A percentile compares a stretch with the other conserved stretches of the same genome.
Conservation (phyloP, 2,888 invertebrate genomes). For the Deladenus siricidicola region DNA sequence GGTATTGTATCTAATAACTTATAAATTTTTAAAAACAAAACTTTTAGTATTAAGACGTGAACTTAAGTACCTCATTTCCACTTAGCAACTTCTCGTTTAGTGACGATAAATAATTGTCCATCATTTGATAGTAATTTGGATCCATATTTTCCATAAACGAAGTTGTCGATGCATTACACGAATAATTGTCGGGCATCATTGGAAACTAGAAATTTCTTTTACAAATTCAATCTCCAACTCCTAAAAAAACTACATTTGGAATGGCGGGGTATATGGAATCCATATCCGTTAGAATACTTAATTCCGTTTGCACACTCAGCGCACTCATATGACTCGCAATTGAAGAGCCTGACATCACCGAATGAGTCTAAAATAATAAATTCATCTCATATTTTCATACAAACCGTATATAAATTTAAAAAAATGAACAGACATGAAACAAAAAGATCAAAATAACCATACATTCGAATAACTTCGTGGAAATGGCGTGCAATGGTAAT, state of each 20-base stretch:
- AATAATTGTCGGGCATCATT: not conserved
- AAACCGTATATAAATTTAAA: no score
- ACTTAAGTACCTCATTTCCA: not conserved
- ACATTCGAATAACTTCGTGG: not conserved
- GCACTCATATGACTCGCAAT: not conserved
- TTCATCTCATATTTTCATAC: no score
- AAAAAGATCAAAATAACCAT: not conserved
- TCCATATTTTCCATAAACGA: slow-evolving; percentile 8
- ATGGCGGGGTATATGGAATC: not conserved
- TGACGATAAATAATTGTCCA: not conserved
- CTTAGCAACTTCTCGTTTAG: not conserved
- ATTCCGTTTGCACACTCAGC: slow-evolving; percentile 7
- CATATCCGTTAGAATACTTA: slow-evolving; percentile 3
- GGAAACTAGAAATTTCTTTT: not conserved
- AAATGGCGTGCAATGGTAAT: slow-evolving; percentile 1
- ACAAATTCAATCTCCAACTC: no score
- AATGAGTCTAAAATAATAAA: slow-evolving; percentile 6
- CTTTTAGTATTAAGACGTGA: not conserved
- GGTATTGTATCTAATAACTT: no score
- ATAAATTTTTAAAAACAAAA: no score
- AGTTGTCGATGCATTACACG: not conserved
- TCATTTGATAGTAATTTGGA: not conserved
- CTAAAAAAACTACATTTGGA: no score
- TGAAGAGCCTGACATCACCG: slow-evolving; percentile 2
- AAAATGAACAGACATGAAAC: no score